phyloP scores from a whole-genome alignment of 2,888 invertebrate genomes.

The Onthophagus sagittarius region DNA sequence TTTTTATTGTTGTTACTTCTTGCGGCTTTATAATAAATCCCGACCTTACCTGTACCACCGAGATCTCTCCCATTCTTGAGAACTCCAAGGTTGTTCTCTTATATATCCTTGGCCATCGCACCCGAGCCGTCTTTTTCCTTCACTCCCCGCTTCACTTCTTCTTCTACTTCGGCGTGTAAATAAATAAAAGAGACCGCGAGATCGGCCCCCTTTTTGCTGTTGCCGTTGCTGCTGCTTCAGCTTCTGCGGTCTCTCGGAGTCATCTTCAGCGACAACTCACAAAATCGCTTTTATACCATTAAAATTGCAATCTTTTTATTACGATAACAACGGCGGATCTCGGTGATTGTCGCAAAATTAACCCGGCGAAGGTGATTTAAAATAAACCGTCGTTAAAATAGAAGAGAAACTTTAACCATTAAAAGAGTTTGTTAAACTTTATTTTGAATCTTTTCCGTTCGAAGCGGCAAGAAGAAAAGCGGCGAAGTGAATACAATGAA shows the following conservation, averaged over 20 bases:
- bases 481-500: neutral
- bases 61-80: constrained; percentile 40
- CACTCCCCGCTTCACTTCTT: neutral
- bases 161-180: constrained; percentile 30
- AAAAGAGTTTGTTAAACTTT: neutral
- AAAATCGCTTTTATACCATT: too few relatives aligned
- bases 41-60: constrained; percentile 41
- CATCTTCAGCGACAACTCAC: neutral
- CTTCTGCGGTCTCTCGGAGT: neutral
- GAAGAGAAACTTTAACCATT: neutral
- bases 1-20: constrained; percentile 27
- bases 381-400: neutral
- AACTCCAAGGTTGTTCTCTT: constrained; percentile 42
- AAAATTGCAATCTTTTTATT: too few relatives aligned
- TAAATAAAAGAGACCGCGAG: constrained; percentile 24
- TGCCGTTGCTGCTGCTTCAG: too few relatives aligned
- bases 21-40: constrained; percentile 43
- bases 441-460: neutral
- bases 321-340: too few relatives aligned
- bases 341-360: too few relatives aligned
- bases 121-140: constrained; percentile 33
- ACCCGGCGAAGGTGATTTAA: too few relatives aligned
- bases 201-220: neutral
- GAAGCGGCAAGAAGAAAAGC: neutral
- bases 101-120: constrained; percentile 41